A percentile compares a stretch with the other conserved stretches of the same genome.
Evolutionary conservation across 2,888 invertebrate genomes (phyloP).

Genomic region (Drosophila lutescens): DNA sequence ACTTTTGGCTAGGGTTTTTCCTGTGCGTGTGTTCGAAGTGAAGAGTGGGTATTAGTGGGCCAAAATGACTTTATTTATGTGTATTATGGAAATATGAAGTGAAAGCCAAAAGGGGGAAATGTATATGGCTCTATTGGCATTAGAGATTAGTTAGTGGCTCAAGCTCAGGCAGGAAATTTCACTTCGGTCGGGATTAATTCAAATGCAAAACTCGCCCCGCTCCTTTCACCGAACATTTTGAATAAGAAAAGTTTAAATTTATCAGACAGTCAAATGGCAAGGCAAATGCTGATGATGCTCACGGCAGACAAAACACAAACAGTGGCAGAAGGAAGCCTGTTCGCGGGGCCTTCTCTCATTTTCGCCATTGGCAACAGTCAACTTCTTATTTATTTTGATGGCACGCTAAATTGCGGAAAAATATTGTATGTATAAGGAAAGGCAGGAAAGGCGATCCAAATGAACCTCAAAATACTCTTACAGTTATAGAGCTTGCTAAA

Average conservation of each 20-base stretch:
- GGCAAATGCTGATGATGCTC: slow-evolving; percentile 48
- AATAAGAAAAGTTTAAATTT: slow-evolving; percentile 37
- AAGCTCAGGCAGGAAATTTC: slow-evolving; percentile 13
- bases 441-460: slow-evolving; percentile 22
- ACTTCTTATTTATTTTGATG: slow-evolving; percentile 69
- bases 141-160: slow-evolving; percentile 54
- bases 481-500: background rate
- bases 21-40: slow-evolving; percentile 7
- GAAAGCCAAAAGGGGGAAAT: slow-evolving; percentile 47
- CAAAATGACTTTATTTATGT: slow-evolving; percentile 75
- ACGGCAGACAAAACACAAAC: slow-evolving; percentile 28
- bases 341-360: slow-evolving; percentile 11
- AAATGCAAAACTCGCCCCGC: slow-evolving; percentile 31
- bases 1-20: background rate
- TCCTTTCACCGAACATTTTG: background rate
- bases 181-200: slow-evolving; percentile 18
- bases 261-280: slow-evolving; percentile 51
- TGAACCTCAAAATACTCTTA: slow-evolving; percentile 16
- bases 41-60: slow-evolving; percentile 49
- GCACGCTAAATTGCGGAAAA: slow-evolving; percentile 72
- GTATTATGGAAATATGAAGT: slow-evolving; percentile 64
- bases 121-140: slow-evolving; percentile 39
- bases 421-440: slow-evolving; percentile 17
- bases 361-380: slow-evolving; percentile 56
- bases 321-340: slow-evolving; percentile 3